These are phyloP conservation scores for Uropetala carovei DNA, from an alignment of 2,888 invertebrate genomes.

Conservation along the genomic window DNA sequence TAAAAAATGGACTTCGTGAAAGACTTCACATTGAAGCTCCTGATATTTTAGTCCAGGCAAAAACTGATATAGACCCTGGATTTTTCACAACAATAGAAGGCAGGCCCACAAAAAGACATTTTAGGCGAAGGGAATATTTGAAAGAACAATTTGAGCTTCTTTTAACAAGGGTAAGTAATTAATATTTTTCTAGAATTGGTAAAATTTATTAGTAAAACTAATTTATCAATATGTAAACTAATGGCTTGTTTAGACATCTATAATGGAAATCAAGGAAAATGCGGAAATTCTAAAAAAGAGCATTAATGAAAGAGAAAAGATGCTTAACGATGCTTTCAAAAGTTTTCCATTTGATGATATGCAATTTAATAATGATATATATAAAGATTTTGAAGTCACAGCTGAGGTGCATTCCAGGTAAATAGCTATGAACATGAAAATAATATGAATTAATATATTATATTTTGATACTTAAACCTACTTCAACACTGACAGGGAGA, in stretches of 20 bases:
- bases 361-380: constrained; percentile 5
- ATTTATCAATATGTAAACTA: neutral
- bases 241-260: neutral
- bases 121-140: constrained; percentile 28
- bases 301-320: neutral
- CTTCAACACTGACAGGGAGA: neutral
- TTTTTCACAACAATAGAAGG: constrained; percentile 46
- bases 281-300: neutral
- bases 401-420: constrained; percentile 33
- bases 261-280: neutral
- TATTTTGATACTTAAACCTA: neutral
- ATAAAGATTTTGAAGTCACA: constrained; percentile 15
- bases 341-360: neutral
- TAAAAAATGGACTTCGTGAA: neutral
- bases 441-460: neutral
- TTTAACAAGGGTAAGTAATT: neutral
- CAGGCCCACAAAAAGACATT: constrained; percentile 6
- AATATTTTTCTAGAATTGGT: neutral
- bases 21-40: constrained; percentile 11
- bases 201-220: neutral
- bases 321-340: neutral
- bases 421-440: neutral
- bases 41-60: neutral
- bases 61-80: constrained; percentile 57
- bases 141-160: neutral